phyloP scores from a whole-genome alignment of 2,888 invertebrate species.

The Rhyacophila evoluta region DNA sequence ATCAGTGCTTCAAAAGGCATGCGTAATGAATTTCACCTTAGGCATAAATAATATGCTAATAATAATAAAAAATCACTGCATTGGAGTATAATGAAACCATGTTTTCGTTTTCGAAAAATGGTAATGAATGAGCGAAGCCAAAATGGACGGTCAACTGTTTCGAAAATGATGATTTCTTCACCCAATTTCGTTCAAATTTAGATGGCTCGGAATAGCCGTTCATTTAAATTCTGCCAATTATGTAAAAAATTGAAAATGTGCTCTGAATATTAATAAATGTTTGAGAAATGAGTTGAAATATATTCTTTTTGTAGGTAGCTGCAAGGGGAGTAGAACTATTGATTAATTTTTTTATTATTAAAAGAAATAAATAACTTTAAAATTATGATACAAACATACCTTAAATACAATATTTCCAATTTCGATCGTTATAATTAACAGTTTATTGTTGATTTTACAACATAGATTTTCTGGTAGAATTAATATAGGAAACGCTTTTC shows the following conservation, averaged over 20 bases:
- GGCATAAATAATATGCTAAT: neutral
- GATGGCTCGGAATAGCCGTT: neutral
- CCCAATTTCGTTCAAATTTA: neutral
- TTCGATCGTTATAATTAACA: no score
- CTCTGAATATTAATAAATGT: slow-evolving; percentile 10
- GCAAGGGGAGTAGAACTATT: neutral
- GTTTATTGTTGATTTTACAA: no score
- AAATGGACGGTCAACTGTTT: neutral
- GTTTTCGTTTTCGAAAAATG: neutral
- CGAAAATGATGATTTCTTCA: neutral
- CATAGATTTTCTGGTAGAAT: no score
- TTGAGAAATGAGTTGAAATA: neutral
- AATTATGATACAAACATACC: no score
- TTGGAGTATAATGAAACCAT: neutral
- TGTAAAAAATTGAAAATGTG: slow-evolving; percentile 23
- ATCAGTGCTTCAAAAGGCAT: no score
- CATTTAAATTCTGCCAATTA: slow-evolving; percentile 3
- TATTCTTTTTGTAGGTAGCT: neutral
- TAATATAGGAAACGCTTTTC: no score
- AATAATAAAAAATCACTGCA: neutral
- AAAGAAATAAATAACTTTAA: no score
- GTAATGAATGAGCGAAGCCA: neutral
- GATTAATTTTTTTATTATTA: no score
- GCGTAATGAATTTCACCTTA: no score
- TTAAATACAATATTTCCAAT: no score